Base-by-base conservation (phyloP, 2,888 invertebrate species). In the Coremacera marginata region DNA sequence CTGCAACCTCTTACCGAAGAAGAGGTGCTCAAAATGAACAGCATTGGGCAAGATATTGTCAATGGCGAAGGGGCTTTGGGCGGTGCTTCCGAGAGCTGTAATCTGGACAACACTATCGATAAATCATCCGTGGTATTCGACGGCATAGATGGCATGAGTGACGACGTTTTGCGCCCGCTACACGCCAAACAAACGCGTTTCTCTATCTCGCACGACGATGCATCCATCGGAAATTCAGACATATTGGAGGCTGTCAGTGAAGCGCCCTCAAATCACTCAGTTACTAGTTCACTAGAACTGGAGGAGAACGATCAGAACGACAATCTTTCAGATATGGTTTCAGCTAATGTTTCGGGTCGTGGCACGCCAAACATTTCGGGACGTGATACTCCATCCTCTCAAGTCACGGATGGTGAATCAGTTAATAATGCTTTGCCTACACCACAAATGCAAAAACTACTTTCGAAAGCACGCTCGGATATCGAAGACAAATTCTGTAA, bases 401-500 rank as follows among this genome's bases (percentile, higher is more conserved):
- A 98, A 88, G 95, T 96, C 27, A 95, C 95, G 0, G 94, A 95
- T 84, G 94, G 94, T 0, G 95, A 94, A 81, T 93, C 92, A 57
- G 91, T 91, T 5, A 85, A 81, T 76, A 90, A 89, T 77, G 90
- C 89, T 82, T 90, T 88, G 22, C 88, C 90, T 51, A 90, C 91
- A 16, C 90, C 90, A 5, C 90, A 90, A 86, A 91, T 82, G 89
- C 92, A 91, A 80, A 96, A 96, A 85, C 86, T 92, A n/a, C 86
- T 93, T 55, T 92, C 92, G 73, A 95, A 96, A 89, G 95, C 96
- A 44, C 92, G 97, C 3, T 97, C 97, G 77, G 98, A 99, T 85
- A 97, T 99, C 78, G 98, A 98, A 84, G 99, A 99, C 84, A 97
- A 98, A 88, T 99, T 99, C 91, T 98, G 98, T 88, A 98, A 98